Evolutionary conservation across 2,888 invertebrate species (phyloP).

Genomic region (Esperia sulphurella): DNA sequence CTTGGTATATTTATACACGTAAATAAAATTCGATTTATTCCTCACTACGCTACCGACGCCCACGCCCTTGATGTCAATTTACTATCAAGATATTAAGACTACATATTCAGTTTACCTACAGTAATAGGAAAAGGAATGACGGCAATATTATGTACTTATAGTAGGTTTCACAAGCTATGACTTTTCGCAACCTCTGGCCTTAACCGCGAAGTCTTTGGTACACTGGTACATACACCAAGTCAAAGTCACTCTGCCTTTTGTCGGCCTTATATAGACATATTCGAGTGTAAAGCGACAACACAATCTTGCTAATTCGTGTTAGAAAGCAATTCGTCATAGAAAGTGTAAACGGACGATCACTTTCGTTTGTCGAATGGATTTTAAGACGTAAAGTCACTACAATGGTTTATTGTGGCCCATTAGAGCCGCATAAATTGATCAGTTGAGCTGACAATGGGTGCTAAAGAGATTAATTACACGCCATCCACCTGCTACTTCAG

Average conservation of each 20-base stretch:
- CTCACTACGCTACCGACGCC: too few relatives aligned
- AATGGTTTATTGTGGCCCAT: conserved; percentile 24
- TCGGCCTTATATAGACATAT: conserved; percentile 9
- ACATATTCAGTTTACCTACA: too few relatives aligned
- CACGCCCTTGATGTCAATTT: too few relatives aligned
- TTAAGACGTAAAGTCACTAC: conserved; percentile 24
- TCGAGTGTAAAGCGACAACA: conserved; percentile 21
- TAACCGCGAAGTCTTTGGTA: neutral
- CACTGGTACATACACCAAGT: too few relatives aligned
- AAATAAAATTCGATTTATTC: too few relatives aligned
- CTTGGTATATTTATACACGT: too few relatives aligned
- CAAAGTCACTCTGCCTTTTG: neutral
- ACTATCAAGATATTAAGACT: too few relatives aligned
- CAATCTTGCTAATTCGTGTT: conserved; percentile 46
- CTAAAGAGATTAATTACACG: conserved; percentile 6
- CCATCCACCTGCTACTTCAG: conserved; percentile 5
- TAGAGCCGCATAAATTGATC: conserved; percentile 18
- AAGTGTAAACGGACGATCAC: conserved; percentile 54
- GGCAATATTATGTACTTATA: too few relatives aligned
- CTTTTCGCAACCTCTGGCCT: neutral
- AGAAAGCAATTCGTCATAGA: conserved; percentile 62
- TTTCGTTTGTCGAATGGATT: conserved; percentile 44
- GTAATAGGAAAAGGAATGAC: too few relatives aligned
- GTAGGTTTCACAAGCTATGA: neutral
- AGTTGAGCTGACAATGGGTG: conserved; percentile 23